Evolutionary conservation across 37 sponge, comb jelly and placozoan species (phyloP).

Genomic region (Beroe forskalii): DNA sequence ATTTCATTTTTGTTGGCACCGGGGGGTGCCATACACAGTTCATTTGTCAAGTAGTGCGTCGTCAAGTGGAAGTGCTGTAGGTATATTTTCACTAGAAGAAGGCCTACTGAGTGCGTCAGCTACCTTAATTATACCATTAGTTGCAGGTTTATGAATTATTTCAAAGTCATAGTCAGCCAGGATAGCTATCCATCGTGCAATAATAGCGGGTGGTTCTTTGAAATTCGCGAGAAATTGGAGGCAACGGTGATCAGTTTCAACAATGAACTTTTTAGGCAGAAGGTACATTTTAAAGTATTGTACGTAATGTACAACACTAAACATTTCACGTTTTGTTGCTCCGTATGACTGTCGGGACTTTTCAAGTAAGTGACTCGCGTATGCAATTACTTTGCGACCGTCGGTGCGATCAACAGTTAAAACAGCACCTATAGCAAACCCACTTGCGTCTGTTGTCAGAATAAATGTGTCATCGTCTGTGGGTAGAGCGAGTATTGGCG

Average conservation of each 20-base stretch:
- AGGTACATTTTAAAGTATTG: not conserved
- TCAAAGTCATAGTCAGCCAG: slow-evolving; percentile 35
- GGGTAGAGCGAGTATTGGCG: slow-evolving; percentile 52
- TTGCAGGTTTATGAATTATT: slow-evolving; percentile 67
- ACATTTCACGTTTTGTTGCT: slow-evolving; percentile 14
- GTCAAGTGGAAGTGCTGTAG: no score
- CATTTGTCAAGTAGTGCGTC: no score
- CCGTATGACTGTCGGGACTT: not conserved
- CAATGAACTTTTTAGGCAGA: not conserved
- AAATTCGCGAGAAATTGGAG: slow-evolving; percentile 67
- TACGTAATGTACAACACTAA: not conserved
- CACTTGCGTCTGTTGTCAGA: slow-evolving; percentile 2
- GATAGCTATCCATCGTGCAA: slow-evolving; percentile 67
- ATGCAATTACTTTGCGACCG: not conserved
- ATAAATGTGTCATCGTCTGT: slow-evolving; percentile 39
- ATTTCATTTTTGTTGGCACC: no score
- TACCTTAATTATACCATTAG: not conserved
- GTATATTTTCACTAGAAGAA: not conserved
- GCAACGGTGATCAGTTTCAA: slow-evolving; percentile 42
- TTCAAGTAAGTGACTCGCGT: not conserved
- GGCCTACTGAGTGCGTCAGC: not conserved
- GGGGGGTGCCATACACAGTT: no score
- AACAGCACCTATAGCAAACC: not conserved
- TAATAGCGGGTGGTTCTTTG: slow-evolving; percentile 66
- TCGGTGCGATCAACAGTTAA: slow-evolving; percentile 18